Evolutionary conservation across 2,113 vertebrate species (phyloP).

Genomic region (Marcusenius ussheri): DNA sequence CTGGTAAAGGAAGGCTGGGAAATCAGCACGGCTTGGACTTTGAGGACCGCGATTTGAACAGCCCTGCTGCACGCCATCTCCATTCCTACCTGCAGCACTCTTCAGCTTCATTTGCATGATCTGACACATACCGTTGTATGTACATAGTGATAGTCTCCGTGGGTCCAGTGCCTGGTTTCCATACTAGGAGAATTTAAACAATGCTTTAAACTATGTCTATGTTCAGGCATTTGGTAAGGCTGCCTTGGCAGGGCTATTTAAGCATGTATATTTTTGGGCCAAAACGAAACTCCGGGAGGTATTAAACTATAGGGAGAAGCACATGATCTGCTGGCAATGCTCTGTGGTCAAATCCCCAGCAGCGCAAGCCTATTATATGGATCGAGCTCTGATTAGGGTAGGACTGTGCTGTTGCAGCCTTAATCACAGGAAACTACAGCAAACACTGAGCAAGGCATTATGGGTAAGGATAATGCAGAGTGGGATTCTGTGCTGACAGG

Average conservation of each 20-base stretch:
- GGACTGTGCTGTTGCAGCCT: not conserved
- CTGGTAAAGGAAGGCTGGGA: too few relatives aligned
- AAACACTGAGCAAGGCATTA: not conserved
- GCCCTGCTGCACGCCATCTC: not conserved
- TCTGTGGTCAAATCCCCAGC: not conserved
- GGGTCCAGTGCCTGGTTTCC: not conserved
- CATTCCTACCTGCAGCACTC: not conserved
- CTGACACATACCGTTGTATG: not conserved
- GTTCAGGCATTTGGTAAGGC: not conserved
- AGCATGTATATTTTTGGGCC: not conserved
- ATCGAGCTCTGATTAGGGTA: not conserved
- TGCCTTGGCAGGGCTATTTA: not conserved
- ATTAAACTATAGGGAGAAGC: not conserved
- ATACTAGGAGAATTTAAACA: not conserved
- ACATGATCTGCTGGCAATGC: not conserved
- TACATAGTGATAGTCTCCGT: not conserved
- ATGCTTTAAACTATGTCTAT: not conserved
- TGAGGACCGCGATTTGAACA: too few relatives aligned
- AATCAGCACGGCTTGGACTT: too few relatives aligned
- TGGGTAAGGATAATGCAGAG: not conserved
- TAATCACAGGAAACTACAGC: not conserved
- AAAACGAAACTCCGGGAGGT: not conserved
- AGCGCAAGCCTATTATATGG: not conserved
- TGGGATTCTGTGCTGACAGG: not conserved
- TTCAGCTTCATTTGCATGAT: not conserved